phyloP scores from a whole-genome alignment of 2,888 invertebrate species.

The Rotaria sp. region DNA sequence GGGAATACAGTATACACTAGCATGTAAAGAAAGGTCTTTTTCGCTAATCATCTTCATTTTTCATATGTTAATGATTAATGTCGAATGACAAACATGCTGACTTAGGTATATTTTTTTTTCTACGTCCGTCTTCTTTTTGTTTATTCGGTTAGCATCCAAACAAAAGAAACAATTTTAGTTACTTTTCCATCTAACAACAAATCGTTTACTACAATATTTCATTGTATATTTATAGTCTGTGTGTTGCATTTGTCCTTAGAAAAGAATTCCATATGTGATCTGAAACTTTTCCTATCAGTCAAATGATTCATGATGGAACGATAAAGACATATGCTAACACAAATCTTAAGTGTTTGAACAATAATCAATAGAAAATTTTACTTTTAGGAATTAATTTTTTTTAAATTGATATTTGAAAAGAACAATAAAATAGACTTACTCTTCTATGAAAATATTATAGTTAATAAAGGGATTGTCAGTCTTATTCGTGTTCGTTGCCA shows the following conservation, averaged over 20 bases:
- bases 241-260: neutral
- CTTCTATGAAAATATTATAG: neutral
- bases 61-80: neutral
- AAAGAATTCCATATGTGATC: neutral
- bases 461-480: neutral
- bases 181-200: neutral
- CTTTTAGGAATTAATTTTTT: too few relatives aligned
- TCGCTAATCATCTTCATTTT: neutral
- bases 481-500: neutral
- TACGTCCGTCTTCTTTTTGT: neutral
- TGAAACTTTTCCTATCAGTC: too few relatives aligned
- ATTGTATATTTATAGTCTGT: neutral
- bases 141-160: neutral
- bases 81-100: neutral
- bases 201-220: neutral
- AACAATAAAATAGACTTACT: neutral
- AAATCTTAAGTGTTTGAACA: too few relatives aligned
- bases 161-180: too few relatives aligned
- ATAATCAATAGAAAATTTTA: too few relatives aligned
- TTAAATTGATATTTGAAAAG: neutral
- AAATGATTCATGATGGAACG: too few relatives aligned
- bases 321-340: too few relatives aligned
- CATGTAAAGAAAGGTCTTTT: neutral
- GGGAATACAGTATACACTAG: neutral
- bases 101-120: neutral